These are phyloP conservation scores for Asteroscopus sphinx DNA, from an alignment of 2,888 invertebrate genomes.

Conservation along the genomic window DNA sequence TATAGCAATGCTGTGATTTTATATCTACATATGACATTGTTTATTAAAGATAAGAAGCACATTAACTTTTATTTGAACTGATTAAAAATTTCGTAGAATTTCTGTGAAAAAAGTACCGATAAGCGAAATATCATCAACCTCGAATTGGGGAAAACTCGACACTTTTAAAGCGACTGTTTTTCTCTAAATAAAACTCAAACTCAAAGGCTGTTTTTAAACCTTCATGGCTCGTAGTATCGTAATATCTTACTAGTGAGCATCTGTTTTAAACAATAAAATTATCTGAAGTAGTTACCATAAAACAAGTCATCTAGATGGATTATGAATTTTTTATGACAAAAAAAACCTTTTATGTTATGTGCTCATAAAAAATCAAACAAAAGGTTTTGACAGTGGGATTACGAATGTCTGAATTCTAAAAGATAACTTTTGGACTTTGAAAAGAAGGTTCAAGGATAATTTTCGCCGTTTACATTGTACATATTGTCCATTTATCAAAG, in stretches of 20 bases:
- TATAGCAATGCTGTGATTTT: conserved; percentile 2
- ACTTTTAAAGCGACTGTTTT: too few relatives aligned
- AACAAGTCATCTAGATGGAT: background rate
- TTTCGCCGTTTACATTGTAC: too few relatives aligned
- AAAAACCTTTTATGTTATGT: background rate
- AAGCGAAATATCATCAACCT: conserved; percentile 9
- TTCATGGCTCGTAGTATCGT: too few relatives aligned
- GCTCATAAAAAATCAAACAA: background rate
- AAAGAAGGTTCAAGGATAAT: background rate
- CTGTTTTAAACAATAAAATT: background rate
- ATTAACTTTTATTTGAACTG: conserved; percentile 2
- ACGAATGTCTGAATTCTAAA: too few relatives aligned
- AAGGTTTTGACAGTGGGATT: background rate
- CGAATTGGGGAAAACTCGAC: background rate
- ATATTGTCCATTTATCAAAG: too few relatives aligned
- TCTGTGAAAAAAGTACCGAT: conserved; percentile 15
- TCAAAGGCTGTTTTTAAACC: too few relatives aligned
- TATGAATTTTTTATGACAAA: background rate
- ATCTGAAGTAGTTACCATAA: background rate
- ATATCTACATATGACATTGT: background rate
- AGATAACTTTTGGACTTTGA: conserved; percentile 3
- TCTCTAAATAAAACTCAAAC: too few relatives aligned
- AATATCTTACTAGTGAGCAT: too few relatives aligned
- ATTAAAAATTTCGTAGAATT: conserved; percentile 1
- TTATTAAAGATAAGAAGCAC: background rate